A percentile compares a stretch with the other conserved stretches of the same genome.
Evolutionary conservation across 1,140 invertebrate species (phyloP).

Genomic region (Ganaspis sp.): DNA sequence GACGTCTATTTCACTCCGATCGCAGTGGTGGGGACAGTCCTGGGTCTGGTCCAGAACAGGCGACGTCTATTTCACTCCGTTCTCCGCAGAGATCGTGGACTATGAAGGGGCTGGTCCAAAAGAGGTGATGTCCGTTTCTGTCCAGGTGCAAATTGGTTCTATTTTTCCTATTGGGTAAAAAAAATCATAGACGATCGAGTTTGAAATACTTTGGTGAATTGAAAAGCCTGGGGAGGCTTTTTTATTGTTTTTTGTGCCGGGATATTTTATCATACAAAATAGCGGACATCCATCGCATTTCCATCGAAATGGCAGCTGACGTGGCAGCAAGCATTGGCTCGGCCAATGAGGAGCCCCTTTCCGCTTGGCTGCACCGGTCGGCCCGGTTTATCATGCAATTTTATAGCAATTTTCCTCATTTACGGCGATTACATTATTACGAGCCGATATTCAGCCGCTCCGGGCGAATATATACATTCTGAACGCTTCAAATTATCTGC

Average conservation of each 20-base stretch:
- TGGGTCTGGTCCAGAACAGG: too few relatives aligned
- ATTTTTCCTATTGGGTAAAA: background rate
- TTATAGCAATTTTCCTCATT: constrained; percentile 76
- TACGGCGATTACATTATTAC: constrained; percentile 70
- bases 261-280: constrained; percentile 74
- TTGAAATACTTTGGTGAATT: background rate
- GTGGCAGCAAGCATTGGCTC: constrained; percentile 66
- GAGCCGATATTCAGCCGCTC: constrained; percentile 58
- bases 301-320: constrained; percentile 73
- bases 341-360: constrained; percentile 44
- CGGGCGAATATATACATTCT: constrained; percentile 50
- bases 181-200: background rate
- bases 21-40: too few relatives aligned
- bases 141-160: too few relatives aligned
- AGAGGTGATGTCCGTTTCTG: too few relatives aligned
- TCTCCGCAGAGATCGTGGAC: too few relatives aligned
- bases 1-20: too few relatives aligned
- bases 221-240: background rate
- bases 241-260: constrained; percentile 57
- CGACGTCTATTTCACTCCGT: too few relatives aligned
- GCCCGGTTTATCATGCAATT: constrained; percentile 70
- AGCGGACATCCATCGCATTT: constrained; percentile 73
- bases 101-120: too few relatives aligned
- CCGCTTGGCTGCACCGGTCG: constrained; percentile 46
- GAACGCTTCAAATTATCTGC: background rate